Conservation (phyloP, 2,113 vertebrate genomes). For the Perognathus longimembris region DNA sequence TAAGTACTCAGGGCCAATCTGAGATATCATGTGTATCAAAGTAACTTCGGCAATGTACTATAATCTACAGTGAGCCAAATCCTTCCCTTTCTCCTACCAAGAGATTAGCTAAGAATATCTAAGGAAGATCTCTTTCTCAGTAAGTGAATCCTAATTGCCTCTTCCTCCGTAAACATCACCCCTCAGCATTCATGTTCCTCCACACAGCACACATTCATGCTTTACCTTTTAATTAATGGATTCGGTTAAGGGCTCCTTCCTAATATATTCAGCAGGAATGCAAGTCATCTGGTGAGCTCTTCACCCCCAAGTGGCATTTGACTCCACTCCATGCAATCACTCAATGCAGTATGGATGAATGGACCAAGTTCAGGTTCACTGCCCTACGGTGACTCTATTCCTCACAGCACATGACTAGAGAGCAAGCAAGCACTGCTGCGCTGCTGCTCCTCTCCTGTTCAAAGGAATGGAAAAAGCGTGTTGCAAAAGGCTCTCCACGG, state of each 20-base stretch:
- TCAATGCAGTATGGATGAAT: constrained; percentile 77
- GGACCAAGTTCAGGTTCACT: constrained; percentile 74
- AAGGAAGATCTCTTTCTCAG: background rate
- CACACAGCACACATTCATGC: background rate
- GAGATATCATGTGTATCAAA: background rate
- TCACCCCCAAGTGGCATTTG: constrained; percentile 79
- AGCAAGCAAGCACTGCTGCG: background rate
- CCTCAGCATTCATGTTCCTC: background rate
- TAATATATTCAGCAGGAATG: constrained; percentile 70
- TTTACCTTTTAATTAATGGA: constrained; percentile 78
- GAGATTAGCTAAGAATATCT: background rate
- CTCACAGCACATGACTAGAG: constrained; percentile 54
- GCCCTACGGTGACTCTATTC: constrained; percentile 61
- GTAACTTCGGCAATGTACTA: background rate
- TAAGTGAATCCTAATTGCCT: background rate
- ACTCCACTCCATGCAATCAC: constrained; percentile 74
- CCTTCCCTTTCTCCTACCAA: background rate
- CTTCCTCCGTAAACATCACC: background rate
- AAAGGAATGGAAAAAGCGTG: constrained; percentile 56
- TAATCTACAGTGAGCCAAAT: background rate
- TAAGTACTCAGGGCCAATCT: background rate
- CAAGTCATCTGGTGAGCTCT: constrained; percentile 68
- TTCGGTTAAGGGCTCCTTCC: constrained; percentile 67
- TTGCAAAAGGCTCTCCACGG: constrained; percentile 29
- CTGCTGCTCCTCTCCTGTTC: background rate